Evolutionary conservation across 1,140 invertebrate species (phyloP).

Genomic region (Ceratosolen fusciceps): DNA sequence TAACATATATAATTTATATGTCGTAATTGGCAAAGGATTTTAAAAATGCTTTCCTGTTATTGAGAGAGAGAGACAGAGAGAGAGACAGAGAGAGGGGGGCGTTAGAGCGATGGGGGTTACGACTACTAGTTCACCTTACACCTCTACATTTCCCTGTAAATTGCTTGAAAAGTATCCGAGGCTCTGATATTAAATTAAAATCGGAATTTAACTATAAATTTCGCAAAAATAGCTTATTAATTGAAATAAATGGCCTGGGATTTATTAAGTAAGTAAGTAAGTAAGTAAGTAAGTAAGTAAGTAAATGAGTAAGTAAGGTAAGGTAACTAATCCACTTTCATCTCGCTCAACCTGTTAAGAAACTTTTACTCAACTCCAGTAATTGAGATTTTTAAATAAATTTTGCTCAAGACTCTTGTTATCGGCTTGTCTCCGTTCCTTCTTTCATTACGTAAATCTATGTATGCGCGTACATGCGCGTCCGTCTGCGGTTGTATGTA

Average conservation of each 20-base stretch:
- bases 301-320: not conserved
- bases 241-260: too few species aligned
- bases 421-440: not conserved
- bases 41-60: not conserved
- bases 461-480: too few species aligned
- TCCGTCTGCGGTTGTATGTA: too few species aligned
- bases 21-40: not conserved
- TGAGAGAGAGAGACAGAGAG: too few species aligned
- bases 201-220: not conserved
- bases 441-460: not conserved
- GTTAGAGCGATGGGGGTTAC: not conserved
- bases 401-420: not conserved
- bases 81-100: too few species aligned
- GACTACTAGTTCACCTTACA: not conserved
- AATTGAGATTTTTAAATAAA: slow-evolving; percentile 2
- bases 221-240: not conserved
- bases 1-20: not conserved
- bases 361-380: not conserved
- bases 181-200: not conserved
- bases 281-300: slow-evolving; percentile 7
- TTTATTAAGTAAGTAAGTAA: not conserved
- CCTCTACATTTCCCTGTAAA: not conserved
- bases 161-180: not conserved
- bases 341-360: not conserved
- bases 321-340: not conserved